These are phyloP conservation scores for Orthonevra nobilis DNA, from an alignment of 2,888 invertebrate species.

Conservation along the genomic window DNA sequence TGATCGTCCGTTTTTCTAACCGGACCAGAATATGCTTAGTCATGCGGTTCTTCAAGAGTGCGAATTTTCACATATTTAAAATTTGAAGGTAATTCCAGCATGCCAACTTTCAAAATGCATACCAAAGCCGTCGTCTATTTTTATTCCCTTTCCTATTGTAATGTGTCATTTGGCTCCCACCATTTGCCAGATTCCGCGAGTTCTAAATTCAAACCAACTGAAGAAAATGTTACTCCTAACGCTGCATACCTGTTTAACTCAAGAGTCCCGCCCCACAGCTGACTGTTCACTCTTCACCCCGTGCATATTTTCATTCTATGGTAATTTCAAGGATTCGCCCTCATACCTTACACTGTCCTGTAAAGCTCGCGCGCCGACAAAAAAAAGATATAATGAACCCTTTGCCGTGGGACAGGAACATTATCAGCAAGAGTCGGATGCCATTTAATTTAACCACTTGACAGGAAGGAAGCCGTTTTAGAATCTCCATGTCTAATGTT, in stretches of 20 bases:
- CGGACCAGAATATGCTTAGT: too few species aligned
- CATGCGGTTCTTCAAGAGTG: too few species aligned
- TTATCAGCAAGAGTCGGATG: constrained; percentile 57
- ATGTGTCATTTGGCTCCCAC: too few species aligned
- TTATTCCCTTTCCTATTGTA: too few species aligned
- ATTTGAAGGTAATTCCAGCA: too few species aligned
- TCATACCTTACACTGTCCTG: background rate
- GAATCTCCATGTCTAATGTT: constrained; percentile 28
- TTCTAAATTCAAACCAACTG: constrained; percentile 41
- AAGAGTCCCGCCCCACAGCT: background rate
- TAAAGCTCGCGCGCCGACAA: background rate
- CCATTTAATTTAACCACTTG: constrained; percentile 64
- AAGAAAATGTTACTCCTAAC: constrained; percentile 44
- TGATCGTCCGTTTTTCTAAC: too few species aligned
- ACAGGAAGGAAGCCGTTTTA: constrained; percentile 47
- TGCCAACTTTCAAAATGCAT: too few species aligned
- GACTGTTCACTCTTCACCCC: background rate
- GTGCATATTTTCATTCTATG: constrained; percentile 55
- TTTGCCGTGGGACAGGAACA: constrained; percentile 32
- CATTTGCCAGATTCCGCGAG: too few species aligned
- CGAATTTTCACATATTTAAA: too few species aligned
- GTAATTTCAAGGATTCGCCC: constrained; percentile 58
- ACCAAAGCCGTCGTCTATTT: too few species aligned
- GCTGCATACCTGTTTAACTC: background rate
- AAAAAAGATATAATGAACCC: constrained; percentile 15